Evolutionary conservation across 2,888 invertebrate genomes (phyloP).

Genomic region (Dascillus cervinus): DNA sequence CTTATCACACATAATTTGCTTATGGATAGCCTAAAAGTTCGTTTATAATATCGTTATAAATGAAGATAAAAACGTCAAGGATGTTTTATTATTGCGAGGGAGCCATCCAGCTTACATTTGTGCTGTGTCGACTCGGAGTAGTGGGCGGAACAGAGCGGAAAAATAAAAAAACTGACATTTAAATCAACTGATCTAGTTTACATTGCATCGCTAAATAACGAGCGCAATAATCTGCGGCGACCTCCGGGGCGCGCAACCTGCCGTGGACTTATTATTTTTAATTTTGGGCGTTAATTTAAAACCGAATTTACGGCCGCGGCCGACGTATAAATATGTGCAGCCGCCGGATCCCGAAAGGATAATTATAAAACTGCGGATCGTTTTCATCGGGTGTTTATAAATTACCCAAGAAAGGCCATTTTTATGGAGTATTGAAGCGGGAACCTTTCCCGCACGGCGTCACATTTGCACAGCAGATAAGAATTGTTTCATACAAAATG

Average conservation of each 20-base stretch:
- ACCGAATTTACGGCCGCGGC: slow-evolving; percentile 12
- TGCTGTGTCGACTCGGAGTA: too few relatives aligned
- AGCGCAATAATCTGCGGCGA: background rate
- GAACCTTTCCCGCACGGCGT: slow-evolving; percentile 14
- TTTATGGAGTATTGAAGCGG: slow-evolving; percentile 14
- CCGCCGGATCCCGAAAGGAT: slow-evolving; percentile 10
- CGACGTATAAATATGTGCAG: slow-evolving; percentile 7
- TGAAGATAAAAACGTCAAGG: slow-evolving; percentile 21
- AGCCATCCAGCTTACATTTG: slow-evolving; percentile 3
- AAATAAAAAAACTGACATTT: background rate
- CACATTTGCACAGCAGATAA: slow-evolving; percentile 18
- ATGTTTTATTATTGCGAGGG: slow-evolving; percentile 16
- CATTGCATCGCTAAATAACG: background rate
- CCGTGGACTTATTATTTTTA: slow-evolving; percentile 13
- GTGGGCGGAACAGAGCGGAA: too few relatives aligned
- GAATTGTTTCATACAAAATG: slow-evolving; percentile 18
- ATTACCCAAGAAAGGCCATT: slow-evolving; percentile 16
- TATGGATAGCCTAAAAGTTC: slow-evolving; percentile 9
- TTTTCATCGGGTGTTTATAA: slow-evolving; percentile 17
- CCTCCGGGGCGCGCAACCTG: background rate
- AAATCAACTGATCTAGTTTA: background rate
- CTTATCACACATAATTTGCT: background rate
- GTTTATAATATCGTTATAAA: slow-evolving; percentile 21
- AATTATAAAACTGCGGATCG: slow-evolving; percentile 20
- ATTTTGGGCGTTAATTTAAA: slow-evolving; percentile 12